Evolutionary conservation across 2,888 invertebrate genomes (phyloP), one percentile per base, ranked within the genome.

Genomic region (Neoascia interrupta): DNA sequence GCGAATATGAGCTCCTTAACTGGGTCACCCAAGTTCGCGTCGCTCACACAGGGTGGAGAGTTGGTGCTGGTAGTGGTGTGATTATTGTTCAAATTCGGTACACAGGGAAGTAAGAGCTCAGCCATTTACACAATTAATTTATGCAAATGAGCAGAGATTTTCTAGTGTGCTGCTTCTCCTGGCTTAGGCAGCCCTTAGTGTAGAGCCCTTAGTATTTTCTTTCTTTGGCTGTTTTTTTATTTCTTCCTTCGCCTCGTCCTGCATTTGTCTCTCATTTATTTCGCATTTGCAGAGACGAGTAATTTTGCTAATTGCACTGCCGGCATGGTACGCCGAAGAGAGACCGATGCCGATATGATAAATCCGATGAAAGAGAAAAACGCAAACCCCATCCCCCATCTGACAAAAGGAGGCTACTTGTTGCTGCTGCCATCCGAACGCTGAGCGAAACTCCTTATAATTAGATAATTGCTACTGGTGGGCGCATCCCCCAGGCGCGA

Each of bases 121-220:
- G 66, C 79, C 79, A 79, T 73, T 79, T 79, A 79, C 61, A 79
- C 79, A 79, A 79, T 79, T 79, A 79, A 79, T 79, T 73, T 79
- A 79, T 79, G 79, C 66, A 73, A 79, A 79, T 73, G 73, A 73
- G 73, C 61, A 23, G 28, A 61, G 66, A 68, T 73, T 68, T 68
- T 58, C 31, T 54, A n/a, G n/a, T n/a, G n/a, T n/a, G 15, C 10
- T 15, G 28, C 68, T 36, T 6, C 8, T 49, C 15, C 41, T 39
- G 26, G 15, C 49, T 61, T 31, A 8, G 31, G 31, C 3, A n/a
- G 4, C 31, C n/a, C 31, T n/a, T 31, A n/a, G n/a, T n/a, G n/a
- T n/a, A n/a, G 4, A 3, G 31, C 16, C 28, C 53, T 66, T 66
- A 60, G 60, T 76, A 53, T 28, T 60, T 72, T 34, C 58, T 56